These are phyloP conservation scores for Gambusia holbrooki DNA, from an alignment of 2,113 vertebrate species.

Conservation along the genomic window DNA sequence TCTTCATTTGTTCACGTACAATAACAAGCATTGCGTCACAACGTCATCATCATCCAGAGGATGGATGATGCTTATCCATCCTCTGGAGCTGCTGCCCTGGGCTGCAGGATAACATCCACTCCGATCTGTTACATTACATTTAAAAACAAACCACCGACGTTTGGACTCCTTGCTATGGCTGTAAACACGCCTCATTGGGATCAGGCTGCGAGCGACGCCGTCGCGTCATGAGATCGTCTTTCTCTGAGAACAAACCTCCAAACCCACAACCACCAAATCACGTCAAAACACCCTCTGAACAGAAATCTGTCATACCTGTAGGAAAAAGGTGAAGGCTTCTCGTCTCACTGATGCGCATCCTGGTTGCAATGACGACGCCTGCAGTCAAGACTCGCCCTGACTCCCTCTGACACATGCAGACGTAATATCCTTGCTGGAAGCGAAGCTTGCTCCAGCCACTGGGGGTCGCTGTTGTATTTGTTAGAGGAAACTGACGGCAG, in stretches of 20 bases:
- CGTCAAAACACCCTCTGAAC: background rate
- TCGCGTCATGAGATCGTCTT: conserved; percentile 2
- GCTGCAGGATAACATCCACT: conserved; percentile 4
- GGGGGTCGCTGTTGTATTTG: background rate
- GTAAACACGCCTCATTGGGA: conserved; percentile 21
- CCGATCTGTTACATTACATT: background rate
- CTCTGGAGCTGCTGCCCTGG: conserved; percentile 10
- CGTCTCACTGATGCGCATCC: conserved; percentile 58
- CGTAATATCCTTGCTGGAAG: conserved; percentile 44
- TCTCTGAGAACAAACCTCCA: conserved; percentile 24
- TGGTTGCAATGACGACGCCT: conserved; percentile 61
- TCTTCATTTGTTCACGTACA: conserved; percentile 34
- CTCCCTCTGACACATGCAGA: conserved; percentile 70
- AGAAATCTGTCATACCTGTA: conserved; percentile 39
- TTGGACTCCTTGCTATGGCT: background rate
- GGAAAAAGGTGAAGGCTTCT: conserved; percentile 18
- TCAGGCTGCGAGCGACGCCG: conserved; percentile 17
- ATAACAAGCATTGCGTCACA: conserved; percentile 75
- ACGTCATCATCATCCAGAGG: conserved; percentile 3
- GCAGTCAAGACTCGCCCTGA: conserved; percentile 79
- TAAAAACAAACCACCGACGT: conserved; percentile 2
- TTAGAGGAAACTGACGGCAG: background rate
- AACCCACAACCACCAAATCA: background rate
- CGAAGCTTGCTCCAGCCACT: conserved; percentile 14
- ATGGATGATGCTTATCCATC: conserved; percentile 30